Base-by-base conservation (phyloP, 2,113 vertebrate genomes). In the Trinectes maculatus region DNA sequence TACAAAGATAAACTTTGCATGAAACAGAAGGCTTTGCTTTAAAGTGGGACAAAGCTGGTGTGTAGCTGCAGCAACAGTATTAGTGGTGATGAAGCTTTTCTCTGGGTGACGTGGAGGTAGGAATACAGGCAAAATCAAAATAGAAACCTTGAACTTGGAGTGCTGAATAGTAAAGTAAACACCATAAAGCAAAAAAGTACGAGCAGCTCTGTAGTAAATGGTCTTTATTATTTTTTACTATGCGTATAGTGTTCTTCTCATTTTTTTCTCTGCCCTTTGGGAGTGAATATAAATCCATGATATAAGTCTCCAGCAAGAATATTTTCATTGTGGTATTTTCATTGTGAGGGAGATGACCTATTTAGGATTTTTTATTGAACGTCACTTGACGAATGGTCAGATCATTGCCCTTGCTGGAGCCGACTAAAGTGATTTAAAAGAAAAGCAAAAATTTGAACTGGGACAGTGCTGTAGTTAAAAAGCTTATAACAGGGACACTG, bases 351-450 rank as follows among this genome's bases (percentile, higher is more conserved):
- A 4, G 21, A 44, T 74, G 64, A 74, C 56, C 67, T 63, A 56
- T 67, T 62, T 69, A 28, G 26, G 60, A 49, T n/a, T 28, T n/a
- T 43, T 13, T 44, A 66, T 44, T 44, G 49, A 64, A 63, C 22
- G 7, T 12, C 29, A 49, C 6, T 33, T 21, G 29, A 67, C 24
- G 31, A 39, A 37, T 57, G 44, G 25, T 72, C 28, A 47, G 11
- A 43, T 56, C 39, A 15, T 24, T 43, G n/a, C 15, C 1, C 68
- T 42, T 29, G 24, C 31, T 64, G 33, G 46, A 29, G 46, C 51
- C 69, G 46, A 61, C 34, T 40, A 36, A 55, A 69, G 29, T 75
- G 48, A 71, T 64, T 48, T 46, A 40, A 48, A 77, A 40, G 19
- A 29, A 59, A 43, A 19, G 7, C 43, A 28, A 21, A 55, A 31